phyloP scores from a whole-genome alignment of 2,113 vertebrate species.

The Miniopterus natalensis region DNA sequence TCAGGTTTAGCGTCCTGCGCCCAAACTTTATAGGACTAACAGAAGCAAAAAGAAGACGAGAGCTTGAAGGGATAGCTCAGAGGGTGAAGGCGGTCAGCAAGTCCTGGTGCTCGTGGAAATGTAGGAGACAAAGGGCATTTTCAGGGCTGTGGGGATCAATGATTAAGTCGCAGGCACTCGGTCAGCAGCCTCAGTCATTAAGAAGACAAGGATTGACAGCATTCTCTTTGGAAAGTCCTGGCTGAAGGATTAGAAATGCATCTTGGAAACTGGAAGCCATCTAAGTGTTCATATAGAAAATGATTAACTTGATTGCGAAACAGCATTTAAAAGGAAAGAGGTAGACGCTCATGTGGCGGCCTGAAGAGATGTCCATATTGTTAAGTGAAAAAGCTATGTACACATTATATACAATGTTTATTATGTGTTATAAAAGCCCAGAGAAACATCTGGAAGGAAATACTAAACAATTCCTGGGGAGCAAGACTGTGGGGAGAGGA shows the following conservation, averaged over 20 bases:
- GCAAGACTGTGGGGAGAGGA: not conserved
- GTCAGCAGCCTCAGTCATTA: not conserved
- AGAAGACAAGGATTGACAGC: conserved; percentile 35
- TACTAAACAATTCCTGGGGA: not conserved
- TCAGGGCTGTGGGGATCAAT: not conserved
- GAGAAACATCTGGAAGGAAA: conserved; percentile 2
- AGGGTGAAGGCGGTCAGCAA: not conserved
- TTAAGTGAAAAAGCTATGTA: not conserved
- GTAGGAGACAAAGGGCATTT: not conserved
- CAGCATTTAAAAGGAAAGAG: not conserved
- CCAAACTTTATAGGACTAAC: not conserved
- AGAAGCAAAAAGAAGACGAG: not conserved
- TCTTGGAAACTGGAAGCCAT: conserved; percentile 17
- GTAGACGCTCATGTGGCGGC: not conserved
- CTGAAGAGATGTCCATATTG: not conserved
- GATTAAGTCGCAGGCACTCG: not conserved
- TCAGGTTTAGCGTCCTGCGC: not conserved
- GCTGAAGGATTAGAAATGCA: not conserved
- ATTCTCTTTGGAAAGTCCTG: not conserved
- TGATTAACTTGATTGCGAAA: conserved; percentile 20
- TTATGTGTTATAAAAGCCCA: not conserved
- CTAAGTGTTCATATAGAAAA: not conserved
- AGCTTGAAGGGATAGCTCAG: not conserved
- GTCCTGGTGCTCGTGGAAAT: not conserved
- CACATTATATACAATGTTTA: not conserved